phyloP scores from a whole-genome alignment of 2,113 vertebrate genomes.

The Thymallus thymallus region DNA sequence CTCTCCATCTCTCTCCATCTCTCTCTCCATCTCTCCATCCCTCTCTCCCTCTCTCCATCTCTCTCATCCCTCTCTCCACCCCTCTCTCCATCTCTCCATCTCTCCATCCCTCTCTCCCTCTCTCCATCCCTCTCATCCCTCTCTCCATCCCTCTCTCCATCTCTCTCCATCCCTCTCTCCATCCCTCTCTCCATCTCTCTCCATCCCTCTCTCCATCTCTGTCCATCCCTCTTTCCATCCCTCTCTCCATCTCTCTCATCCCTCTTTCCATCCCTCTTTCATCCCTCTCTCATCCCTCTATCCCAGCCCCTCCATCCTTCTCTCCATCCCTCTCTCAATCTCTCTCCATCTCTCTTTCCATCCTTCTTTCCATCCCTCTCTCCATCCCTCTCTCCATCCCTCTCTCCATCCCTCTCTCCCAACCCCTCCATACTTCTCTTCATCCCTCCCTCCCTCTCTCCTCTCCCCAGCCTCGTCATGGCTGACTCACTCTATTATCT shows the following conservation, averaged over 20 bases:
- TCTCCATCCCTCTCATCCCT: neutral
- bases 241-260: neutral
- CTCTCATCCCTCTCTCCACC: constrained; percentile 18
- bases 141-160: neutral
- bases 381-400: constrained; percentile 9
- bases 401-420: neutral
- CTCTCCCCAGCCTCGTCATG: constrained; percentile 46
- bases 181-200: neutral
- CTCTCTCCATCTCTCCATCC: constrained; percentile 7
- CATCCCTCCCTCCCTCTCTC: constrained; percentile 18
- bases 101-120: constrained; percentile 23
- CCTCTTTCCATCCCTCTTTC: neutral
- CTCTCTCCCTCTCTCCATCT: constrained; percentile 23
- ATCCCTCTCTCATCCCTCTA: neutral
- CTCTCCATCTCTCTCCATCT: constrained; percentile 18
- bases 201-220: neutral
- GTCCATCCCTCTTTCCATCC: neutral
- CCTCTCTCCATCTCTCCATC: neutral
- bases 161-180: neutral
- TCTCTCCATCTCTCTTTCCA: neutral
- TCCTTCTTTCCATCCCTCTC: constrained; percentile 3
- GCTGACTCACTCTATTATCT: constrained; percentile 74
- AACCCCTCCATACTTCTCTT: constrained; percentile 24
- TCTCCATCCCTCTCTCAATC: neutral
- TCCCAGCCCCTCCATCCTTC: neutral